phyloP scores from a whole-genome alignment of 53 echinoderm and acorn worm genomes.

The Paracentrotus lividus region DNA sequence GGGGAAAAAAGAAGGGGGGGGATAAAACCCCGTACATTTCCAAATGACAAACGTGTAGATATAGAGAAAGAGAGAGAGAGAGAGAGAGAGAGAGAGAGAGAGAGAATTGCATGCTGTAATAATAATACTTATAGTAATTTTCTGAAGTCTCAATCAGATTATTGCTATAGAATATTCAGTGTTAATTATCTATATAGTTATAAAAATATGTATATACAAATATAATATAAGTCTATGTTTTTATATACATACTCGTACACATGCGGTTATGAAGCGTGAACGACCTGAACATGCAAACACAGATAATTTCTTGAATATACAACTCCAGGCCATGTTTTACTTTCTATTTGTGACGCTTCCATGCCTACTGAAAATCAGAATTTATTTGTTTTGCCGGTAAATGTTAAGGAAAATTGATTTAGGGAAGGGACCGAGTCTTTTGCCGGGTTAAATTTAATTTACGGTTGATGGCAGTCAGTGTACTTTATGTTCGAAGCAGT shows the following conservation, averaged over 20 bases:
- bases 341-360: not conserved
- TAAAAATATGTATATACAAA: not conserved
- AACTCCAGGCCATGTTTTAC: conserved; percentile 8
- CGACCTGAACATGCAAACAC: not conserved
- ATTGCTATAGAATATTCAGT: too few relatives aligned
- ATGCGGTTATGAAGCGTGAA: not conserved
- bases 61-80: not conserved
- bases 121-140: too few relatives aligned
- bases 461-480: conserved; percentile 4
- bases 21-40: too few relatives aligned
- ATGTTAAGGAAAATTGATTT: conserved; percentile 44
- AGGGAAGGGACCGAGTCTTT: not conserved
- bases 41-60: not conserved
- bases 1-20: too few relatives aligned
- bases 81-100: not conserved
- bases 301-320: not conserved
- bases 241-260: not conserved
- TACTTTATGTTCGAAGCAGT: conserved; percentile 29
- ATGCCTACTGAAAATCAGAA: not conserved
- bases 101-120: not conserved
- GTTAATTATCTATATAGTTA: not conserved
- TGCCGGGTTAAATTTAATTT: not conserved
- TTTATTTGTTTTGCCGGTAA: conserved; percentile 45
- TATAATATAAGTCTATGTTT: not conserved
- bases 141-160: too few relatives aligned